Evolutionary conservation across 2,888 invertebrate species (phyloP), one percentile per base, ranked within the genome.

Genomic region (Polydrusus cervinus): DNA sequence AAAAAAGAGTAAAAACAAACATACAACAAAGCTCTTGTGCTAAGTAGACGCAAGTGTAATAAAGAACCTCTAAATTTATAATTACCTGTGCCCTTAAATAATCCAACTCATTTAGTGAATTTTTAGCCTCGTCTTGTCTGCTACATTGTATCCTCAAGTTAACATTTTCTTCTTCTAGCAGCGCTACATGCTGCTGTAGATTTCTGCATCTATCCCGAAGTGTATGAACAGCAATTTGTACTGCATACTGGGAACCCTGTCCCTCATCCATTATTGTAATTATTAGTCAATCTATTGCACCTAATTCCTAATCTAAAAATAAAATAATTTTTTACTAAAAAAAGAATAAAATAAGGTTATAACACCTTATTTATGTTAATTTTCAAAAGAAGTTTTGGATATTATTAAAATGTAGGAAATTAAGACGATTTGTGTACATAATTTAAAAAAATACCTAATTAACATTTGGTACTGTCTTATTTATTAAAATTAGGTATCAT

Each of bases 131-230:
- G 49, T 82, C 80, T 16, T 77, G 79, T 43, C 71, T 76, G 25
- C 82, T 83, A 76, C 85, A 86, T 79, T 89, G 86, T 18, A 87
- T 83, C 71, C 89, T 88, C 74, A 95, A 86, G 71, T 89, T 89
- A 84, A 92, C 89, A 85, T 95, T 95, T 86, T 95, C 95, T 78
- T 92, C 92, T 87, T 95, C 95, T 30, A 95, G 89, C 0, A 88
- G 84, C 14, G 90, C 89, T 62, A 95, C 89, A 81, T 94, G 89
- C 78, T 92, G 89, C 85, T 95, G 95, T 55, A 95, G 87, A 71
- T 92, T 89, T 83, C 93, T 90, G 87, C 95, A 95, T 65, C 95
- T 89, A 86, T 95, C 95, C 85, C 94, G 92, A 91, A 95, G 92
- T 11, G 94, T 95, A 85, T 94, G 92, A 75, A 95, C 89, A 2